Evolutionary conservation across 2,113 vertebrate species (phyloP), one percentile per base, ranked within the genome.

Genomic region (Prionailurus viverrinus): DNA sequence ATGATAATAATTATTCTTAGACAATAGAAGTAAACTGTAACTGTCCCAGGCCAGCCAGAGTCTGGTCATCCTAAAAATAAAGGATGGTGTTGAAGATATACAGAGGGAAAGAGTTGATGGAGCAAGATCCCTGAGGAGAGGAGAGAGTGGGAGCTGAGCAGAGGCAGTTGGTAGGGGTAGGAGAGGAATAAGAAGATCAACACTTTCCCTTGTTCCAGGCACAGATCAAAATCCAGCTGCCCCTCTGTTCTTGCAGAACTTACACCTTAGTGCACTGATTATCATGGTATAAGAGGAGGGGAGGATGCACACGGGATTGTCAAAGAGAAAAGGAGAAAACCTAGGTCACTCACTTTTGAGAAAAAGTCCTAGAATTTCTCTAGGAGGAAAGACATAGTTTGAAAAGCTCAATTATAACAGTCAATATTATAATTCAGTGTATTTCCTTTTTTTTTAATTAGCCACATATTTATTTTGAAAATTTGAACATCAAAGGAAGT

Each of bases 381-480:
- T 23, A 33, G 36, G 19, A 45, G 31, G 8, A 23, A 53, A 65
- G 1, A 16, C 27, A 1, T 81, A 80, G 9, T 41, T 73, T 97
- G 33, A 91, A 96, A 90, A 93, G 10, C 19, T 61, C 58, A 23
- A 23, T 61, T 61, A 25, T 61, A 61, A 83, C 11, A 63, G 12
- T 12, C 29, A 36, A 13, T 74, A 81, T 63, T 68, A 68, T 81
- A 81, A 89, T 41, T 80, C 27, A 66, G 53, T 71, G 1, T 27
- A 33, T 53, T 88, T 95, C n/a, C 31, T 76, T 96, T 25, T 82
- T 25, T 41, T 66, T 93, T 21, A 78, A 61, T 36, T 92, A n/a
- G 61, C 3, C 68, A 90, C 21, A 68, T 36, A 36, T 76, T 88
- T 80, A 65, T 66, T 95, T 90, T 92, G 69, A 93, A 85, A 79